Evolutionary conservation across 2,888 invertebrate species (phyloP).

Genomic region (Ptilodon capucinus): DNA sequence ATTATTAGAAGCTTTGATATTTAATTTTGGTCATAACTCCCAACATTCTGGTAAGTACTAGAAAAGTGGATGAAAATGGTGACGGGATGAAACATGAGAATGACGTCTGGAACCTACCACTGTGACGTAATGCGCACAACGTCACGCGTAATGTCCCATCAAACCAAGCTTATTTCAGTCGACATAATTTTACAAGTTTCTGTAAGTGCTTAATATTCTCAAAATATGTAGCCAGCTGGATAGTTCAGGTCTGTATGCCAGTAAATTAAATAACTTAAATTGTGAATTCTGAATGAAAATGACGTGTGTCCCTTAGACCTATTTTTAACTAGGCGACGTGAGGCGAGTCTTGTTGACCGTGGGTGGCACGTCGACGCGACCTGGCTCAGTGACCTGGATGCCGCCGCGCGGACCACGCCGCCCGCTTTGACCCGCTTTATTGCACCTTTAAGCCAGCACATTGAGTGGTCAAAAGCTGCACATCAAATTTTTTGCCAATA

Average conservation of each 20-base stretch:
- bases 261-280: too few species aligned
- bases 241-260: too few species aligned
- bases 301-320: slow-evolving; percentile 5
- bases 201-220: too few species aligned
- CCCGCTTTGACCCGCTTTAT: slow-evolving; percentile 55
- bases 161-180: slow-evolving; percentile 6
- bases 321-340: slow-evolving; percentile 30
- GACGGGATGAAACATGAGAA: slow-evolving; percentile 10
- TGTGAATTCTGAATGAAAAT: not conserved
- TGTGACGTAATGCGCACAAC: slow-evolving; percentile 59
- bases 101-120: slow-evolving; percentile 51
- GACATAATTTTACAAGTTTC: too few species aligned
- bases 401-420: slow-evolving; percentile 29
- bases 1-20: too few species aligned
- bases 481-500: too few species aligned
- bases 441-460: slow-evolving; percentile 17
- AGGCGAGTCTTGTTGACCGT: slow-evolving; percentile 41
- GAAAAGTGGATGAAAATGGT: not conserved
- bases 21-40: not conserved
- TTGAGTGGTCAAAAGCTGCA: not conserved
- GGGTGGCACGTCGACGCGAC: slow-evolving; percentile 47
- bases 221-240: too few species aligned
- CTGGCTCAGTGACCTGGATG: slow-evolving; percentile 68
- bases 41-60: not conserved
- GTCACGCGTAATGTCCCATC: slow-evolving; percentile 37